These are phyloP conservation scores for Agelastica alni DNA, from an alignment of 2,888 invertebrate genomes.

Conservation along the genomic window DNA sequence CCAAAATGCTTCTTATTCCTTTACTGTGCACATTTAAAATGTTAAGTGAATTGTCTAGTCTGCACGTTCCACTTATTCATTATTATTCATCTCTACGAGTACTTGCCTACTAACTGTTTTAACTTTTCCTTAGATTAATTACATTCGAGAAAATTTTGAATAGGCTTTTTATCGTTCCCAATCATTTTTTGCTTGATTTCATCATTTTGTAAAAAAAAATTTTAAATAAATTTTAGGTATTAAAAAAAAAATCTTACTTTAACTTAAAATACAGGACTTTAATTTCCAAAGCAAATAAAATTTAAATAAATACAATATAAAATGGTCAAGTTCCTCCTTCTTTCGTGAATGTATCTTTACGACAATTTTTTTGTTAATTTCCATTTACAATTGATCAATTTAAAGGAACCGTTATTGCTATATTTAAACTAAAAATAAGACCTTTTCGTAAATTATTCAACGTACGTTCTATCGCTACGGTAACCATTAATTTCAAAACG, in stretches of 20 bases:
- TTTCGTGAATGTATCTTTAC: no score
- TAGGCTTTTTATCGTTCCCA: not conserved
- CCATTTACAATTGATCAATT: no score
- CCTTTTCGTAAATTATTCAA: no score
- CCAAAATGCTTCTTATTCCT: conserved; percentile 7
- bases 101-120: conserved; percentile 3
- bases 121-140: conserved; percentile 8
- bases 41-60: conserved; percentile 23
- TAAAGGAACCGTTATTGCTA: no score
- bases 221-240: no score
- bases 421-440: no score
- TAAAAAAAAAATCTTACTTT: no score
- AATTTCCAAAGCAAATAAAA: no score
- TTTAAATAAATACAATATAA: no score
- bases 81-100: conserved; percentile 17
- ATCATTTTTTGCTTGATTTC: not conserved
- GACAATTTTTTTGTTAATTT: no score
- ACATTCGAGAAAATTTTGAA: not conserved
- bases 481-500: conserved; percentile 5
- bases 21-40: conserved; percentile 21
- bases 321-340: no score
- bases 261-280: no score
- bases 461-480: not conserved
- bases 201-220: not conserved
- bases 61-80: conserved; percentile 18